Conservation (phyloP, 2,113 vertebrate genomes). For the Lagenorhynchus albirostris region DNA sequence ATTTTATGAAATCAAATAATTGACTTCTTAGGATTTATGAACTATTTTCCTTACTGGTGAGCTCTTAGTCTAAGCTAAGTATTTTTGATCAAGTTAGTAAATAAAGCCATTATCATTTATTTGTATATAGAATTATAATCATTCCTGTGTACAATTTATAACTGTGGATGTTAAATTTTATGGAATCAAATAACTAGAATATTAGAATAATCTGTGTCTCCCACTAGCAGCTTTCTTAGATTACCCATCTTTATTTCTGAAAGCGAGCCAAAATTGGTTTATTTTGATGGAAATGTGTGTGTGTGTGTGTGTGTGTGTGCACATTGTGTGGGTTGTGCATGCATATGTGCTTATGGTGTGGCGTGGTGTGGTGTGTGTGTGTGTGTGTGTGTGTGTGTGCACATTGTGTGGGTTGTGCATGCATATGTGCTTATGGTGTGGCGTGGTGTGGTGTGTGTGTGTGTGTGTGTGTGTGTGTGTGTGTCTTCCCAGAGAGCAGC, state of each 20-base stretch:
- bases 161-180: slow-evolving; percentile 9
- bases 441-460: no score
- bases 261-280: background rate
- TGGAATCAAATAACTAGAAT: background rate
- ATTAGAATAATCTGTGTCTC: background rate
- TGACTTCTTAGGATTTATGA: background rate
- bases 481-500: background rate
- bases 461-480: background rate
- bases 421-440: no score
- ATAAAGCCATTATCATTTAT: slow-evolving; percentile 3
- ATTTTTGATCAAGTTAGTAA: slow-evolving; percentile 12
- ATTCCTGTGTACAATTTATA: background rate
- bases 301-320: background rate
- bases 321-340: background rate
- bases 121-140: background rate
- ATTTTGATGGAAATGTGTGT: background rate
- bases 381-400: no score
- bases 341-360: background rate
- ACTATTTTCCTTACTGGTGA: background rate
- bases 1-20: background rate
- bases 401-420: no score
- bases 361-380: background rate
- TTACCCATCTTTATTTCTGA: background rate
- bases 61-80: background rate
- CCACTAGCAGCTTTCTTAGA: background rate